These are phyloP conservation scores for Malurus splendens DNA, from an alignment of 2,797 vertebrate genomes.

Conservation along the genomic window DNA sequence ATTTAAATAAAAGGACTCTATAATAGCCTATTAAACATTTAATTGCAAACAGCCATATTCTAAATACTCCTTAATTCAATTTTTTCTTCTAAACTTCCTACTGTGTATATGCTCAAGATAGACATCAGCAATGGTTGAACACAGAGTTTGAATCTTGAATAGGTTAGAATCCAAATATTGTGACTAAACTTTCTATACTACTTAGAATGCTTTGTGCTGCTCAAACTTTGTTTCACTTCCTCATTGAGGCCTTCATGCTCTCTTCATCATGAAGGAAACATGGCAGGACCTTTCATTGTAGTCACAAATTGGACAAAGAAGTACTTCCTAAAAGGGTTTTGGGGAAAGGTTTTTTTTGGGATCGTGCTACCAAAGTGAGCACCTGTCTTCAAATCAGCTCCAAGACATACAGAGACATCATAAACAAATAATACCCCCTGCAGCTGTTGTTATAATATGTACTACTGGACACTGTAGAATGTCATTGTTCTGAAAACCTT, in stretches of 20 bases:
- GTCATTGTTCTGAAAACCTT: not conserved
- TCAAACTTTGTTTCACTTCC: not conserved
- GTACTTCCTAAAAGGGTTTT: not conserved
- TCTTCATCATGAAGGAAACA: not conserved
- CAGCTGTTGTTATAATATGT: not conserved
- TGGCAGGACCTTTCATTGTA: not conserved
- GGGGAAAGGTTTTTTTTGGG: not conserved
- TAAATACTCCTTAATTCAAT: not conserved
- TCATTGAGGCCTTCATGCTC: not conserved
- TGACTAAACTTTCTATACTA: not conserved
- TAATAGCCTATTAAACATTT: not conserved
- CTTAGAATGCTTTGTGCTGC: not conserved
- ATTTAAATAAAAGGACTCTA: not conserved
- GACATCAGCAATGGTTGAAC: not conserved
- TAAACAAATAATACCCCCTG: not conserved
- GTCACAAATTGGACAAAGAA: not conserved
- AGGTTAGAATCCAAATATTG: not conserved
- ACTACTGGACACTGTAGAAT: not conserved
- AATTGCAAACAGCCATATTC: not conserved
- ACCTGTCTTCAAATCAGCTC: not conserved
- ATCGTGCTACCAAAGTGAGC: not conserved
- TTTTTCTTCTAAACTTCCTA: not conserved
- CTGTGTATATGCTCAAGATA: not conserved
- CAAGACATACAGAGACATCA: not conserved
- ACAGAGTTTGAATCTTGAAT: not conserved